phyloP scores from a whole-genome alignment of 2,797 vertebrate species.

The Pelodytes ibericus region DNA sequence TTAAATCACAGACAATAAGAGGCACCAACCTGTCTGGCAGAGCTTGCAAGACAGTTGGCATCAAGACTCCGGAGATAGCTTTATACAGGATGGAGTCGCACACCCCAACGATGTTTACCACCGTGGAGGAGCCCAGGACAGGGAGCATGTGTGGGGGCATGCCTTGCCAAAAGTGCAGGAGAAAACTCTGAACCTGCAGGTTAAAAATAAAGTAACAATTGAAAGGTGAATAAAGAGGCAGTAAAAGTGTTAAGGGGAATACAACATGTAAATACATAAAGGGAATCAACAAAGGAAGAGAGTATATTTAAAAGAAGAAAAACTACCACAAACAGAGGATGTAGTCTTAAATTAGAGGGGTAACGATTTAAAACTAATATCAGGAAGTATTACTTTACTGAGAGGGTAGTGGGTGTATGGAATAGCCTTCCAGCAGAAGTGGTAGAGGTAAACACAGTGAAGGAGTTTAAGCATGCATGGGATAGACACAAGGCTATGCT shows the following conservation, averaged over 20 bases:
- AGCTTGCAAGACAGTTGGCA: constrained; percentile 97
- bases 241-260: neutral
- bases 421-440: too few relatives aligned
- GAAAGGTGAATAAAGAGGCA: neutral
- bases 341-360: too few relatives aligned
- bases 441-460: too few relatives aligned
- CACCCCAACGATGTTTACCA: constrained; percentile 97
- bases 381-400: too few relatives aligned
- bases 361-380: too few relatives aligned
- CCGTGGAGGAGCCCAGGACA: constrained; percentile 90
- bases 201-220: neutral
- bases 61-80: constrained; percentile 97
- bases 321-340: too few relatives aligned
- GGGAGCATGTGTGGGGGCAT: constrained; percentile 99
- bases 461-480: too few relatives aligned
- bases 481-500: too few relatives aligned
- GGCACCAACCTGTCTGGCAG: constrained; percentile 90
- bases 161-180: constrained; percentile 99
- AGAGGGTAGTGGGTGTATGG: too few relatives aligned
- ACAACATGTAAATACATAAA: too few relatives aligned
- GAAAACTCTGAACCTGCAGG: constrained; percentile 95
- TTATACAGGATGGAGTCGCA: constrained; percentile 99
- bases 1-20: neutral
- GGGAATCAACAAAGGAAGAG: too few relatives aligned
- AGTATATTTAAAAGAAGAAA: too few relatives aligned